Evolutionary conservation across 2,113 vertebrate genomes (phyloP), one percentile per base, ranked within the genome.

Genomic region (Gadus macrocephalus): DNA sequence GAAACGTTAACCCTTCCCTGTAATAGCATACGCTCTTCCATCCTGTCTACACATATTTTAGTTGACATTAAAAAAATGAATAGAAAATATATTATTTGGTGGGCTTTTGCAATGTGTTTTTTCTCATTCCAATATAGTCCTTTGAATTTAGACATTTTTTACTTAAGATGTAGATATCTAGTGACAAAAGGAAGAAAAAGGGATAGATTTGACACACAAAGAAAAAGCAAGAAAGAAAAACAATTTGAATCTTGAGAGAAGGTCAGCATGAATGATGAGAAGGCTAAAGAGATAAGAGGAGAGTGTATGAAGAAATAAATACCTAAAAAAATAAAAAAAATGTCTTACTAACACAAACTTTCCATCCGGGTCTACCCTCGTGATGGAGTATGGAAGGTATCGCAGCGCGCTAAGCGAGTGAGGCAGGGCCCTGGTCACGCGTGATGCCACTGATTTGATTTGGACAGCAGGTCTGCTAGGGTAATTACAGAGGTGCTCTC

Each of bases 361-460:
- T 49, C 9, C 42, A 2, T 6, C 42, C 42, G 42, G 42, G 42
- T 49, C 9, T 14, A 14, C 9, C 42, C 8, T 9, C 11, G 7
- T 49, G 42, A 49, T 49, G 42, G 42, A 49, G 5, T 49, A 9
- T 49, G 42, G 5, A 49, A 49, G 42, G 42, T 49, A 49, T 49
- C 42, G 59, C 31, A 74, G 49, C 42, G 78, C 73, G 49, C 71
- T 80, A 71, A 64, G 83, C 19, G 80, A 89, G 84, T 86, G 82
- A 86, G 89, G 87, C 89, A 85, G 86, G 87, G 86, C 87, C 79
- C 75, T 83, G 71, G 82, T 88, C 86, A 91, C 87, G 81, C 87
- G 89, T 89, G 85, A 82, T 88, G 87, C 84, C 86, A 86, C 68
- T 87, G 84, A 90, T 89, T 83, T 80, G 88, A 91, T 92, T 87